A percentile compares a stretch with the other conserved stretches of the same genome.
phyloP scores from a whole-genome alignment of 2,113 vertebrate genomes.

The Fukomys damarensis region DNA sequence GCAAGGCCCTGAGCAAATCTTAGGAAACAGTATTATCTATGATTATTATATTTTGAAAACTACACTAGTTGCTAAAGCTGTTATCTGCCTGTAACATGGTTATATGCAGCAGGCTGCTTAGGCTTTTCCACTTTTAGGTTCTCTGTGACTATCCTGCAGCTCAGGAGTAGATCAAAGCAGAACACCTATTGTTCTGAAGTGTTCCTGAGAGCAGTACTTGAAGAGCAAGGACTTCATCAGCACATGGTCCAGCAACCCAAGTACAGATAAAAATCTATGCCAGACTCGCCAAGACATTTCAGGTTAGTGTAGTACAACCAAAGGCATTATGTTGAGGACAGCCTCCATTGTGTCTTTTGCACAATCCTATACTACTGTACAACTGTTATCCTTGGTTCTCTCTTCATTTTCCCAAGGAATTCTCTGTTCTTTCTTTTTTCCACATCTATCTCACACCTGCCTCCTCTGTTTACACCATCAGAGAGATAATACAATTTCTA shows the following conservation, averaged over 20 bases:
- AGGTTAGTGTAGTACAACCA: background rate
- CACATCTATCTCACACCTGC: background rate
- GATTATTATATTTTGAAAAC: background rate
- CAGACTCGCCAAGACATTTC: background rate
- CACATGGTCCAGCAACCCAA: background rate
- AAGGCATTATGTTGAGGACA: background rate
- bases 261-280: background rate
- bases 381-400: background rate
- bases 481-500: background rate
- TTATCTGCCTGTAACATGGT: background rate
- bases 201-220: background rate
- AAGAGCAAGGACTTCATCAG: background rate
- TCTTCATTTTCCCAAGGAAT: background rate
- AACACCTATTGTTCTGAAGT: background rate
- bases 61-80: background rate
- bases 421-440: background rate
- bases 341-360: background rate
- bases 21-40: background rate
- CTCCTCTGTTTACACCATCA: background rate
- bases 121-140: background rate
- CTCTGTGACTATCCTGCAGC: background rate
- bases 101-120: background rate
- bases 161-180: background rate
- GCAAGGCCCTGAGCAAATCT: background rate
- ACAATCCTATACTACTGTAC: background rate